phyloP scores from a whole-genome alignment of 1,140 invertebrate species.

The Pogonus chalceus region DNA sequence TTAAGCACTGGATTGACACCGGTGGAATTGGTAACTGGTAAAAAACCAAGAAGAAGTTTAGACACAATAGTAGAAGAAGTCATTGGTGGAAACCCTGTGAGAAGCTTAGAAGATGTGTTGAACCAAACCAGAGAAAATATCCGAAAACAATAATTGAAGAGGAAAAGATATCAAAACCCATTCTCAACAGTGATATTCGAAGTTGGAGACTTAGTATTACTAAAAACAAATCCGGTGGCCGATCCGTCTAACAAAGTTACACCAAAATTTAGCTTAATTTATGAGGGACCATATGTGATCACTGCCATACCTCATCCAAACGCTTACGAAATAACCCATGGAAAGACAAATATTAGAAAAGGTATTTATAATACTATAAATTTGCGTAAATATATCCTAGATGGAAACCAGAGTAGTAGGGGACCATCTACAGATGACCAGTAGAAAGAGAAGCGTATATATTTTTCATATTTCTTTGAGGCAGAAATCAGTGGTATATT shows the following conservation, averaged over 20 bases:
- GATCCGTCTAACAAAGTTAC: constrained; percentile 11
- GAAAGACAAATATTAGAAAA: too few species aligned
- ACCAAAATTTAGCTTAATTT: constrained; percentile 22
- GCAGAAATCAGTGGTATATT: too few species aligned
- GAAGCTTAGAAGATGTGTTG: constrained; percentile 20
- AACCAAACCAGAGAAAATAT: too few species aligned
- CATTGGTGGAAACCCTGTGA: constrained; percentile 14
- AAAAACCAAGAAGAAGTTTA: constrained; percentile 24
- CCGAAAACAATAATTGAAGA: too few species aligned
- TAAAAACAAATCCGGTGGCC: constrained; percentile 17
- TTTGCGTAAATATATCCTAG: too few species aligned
- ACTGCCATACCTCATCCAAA: constrained; percentile 17
- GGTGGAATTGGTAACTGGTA: constrained; percentile 24
- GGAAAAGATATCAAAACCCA: too few species aligned
- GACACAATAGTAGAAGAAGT: constrained; percentile 21
- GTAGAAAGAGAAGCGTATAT: too few species aligned
- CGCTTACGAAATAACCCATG: constrained; percentile 17
- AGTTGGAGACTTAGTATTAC: constrained; percentile 28
- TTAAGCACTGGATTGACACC: constrained; percentile 28
- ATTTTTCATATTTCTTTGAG: too few species aligned
- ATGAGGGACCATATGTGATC: constrained; percentile 22
- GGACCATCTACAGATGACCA: too few species aligned
- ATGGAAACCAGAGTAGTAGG: too few species aligned
- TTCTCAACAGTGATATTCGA: too few species aligned
- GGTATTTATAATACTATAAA: too few species aligned